Conservation (phyloP, 1,140 invertebrate genomes). For the Watersipora subatra region DNA sequence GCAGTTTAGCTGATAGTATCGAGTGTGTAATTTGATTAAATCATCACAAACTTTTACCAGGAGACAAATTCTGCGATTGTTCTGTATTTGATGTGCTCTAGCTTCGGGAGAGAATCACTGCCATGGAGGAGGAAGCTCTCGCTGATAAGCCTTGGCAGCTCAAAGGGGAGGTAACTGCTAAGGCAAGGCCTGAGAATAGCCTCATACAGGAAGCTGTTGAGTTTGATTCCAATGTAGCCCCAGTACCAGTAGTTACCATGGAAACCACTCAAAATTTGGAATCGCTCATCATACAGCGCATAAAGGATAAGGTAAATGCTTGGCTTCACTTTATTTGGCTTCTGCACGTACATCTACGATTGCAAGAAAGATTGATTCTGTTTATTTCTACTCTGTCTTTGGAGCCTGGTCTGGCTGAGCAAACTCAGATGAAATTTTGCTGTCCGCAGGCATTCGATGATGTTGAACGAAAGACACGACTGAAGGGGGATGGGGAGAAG, state of each 20-base stretch:
- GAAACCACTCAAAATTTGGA: constrained; percentile 73
- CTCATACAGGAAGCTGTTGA: constrained; percentile 78
- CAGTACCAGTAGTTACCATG: constrained; percentile 79
- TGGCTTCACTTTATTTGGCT: background rate
- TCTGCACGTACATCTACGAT: too few species aligned
- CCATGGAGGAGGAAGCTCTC: constrained; percentile 57
- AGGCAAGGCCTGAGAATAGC: constrained; percentile 72
- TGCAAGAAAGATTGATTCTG: too few species aligned
- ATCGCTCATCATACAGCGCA: constrained; percentile 74
- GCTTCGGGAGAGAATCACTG: constrained; percentile 50
- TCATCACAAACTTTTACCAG: too few species aligned
- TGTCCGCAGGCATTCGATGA: constrained; percentile 81
- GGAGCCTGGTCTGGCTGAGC: too few species aligned
- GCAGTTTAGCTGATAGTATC: too few species aligned
- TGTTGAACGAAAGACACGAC: constrained; percentile 76
- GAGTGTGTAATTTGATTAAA: too few species aligned
- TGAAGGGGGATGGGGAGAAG: constrained; percentile 63
- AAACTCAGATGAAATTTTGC: too few species aligned
- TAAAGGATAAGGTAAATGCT: constrained; percentile 68
- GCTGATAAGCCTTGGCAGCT: constrained; percentile 85
- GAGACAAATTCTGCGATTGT: too few species aligned
- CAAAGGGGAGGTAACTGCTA: constrained; percentile 69
- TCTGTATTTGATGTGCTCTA: too few species aligned
- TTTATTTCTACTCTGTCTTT: too few species aligned
- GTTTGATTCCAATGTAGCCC: constrained; percentile 68